Evolutionary conservation across 2,113 vertebrate species (phyloP), one percentile per base, ranked within the genome.

Genomic region (Brachyhypopomus gauderio): DNA sequence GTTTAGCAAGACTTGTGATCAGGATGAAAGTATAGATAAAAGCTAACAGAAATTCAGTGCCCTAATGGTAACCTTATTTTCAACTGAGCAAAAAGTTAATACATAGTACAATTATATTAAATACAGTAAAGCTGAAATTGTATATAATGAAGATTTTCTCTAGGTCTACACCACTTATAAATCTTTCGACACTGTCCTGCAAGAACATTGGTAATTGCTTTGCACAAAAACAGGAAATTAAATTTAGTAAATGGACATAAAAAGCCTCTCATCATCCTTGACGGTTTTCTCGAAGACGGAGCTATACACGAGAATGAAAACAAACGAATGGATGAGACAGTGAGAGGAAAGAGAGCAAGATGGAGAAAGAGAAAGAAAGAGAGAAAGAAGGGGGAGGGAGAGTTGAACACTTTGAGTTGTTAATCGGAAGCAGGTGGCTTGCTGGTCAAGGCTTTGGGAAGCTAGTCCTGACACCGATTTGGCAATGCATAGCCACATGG

Each of bases 341-440:
- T 78, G 59, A 64, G 63, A 77, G 27, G 27, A 45, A 64, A 4
- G 62, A 25, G 41, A 78, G 64, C 34, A 59, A 22, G 63, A 66
- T 34, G 30, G 9, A 56, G 72, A 55, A 22, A 38, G 48, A 66
- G 25, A 66, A 23, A 58, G 76, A 78, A 27, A 22, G 75, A 55
- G 27, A 56, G 52, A 72, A 45, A 52, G 76, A 30, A 60, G 67
- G 23, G 52, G 30, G n/a, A 27, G 36, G 27, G 1, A 55, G 14
- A 70, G 19, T 7, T 11, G 64, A 75, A 78, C 64, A 77, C 34
- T 85, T 66, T 20, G 66, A 78, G 76, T 52, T 69, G 80, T 78
- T 88, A 84, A 89, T 79, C n/a, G 66, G 79, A 88, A 90, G 80
- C 91, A 89, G 90, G 89, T 89, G 88, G 25, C 83, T 23, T 69